Percentiles rank a stretch among this genome's conserved stretches.
Conservation (phyloP, 1,140 invertebrate species). For the Drosophila sproati region DNA sequence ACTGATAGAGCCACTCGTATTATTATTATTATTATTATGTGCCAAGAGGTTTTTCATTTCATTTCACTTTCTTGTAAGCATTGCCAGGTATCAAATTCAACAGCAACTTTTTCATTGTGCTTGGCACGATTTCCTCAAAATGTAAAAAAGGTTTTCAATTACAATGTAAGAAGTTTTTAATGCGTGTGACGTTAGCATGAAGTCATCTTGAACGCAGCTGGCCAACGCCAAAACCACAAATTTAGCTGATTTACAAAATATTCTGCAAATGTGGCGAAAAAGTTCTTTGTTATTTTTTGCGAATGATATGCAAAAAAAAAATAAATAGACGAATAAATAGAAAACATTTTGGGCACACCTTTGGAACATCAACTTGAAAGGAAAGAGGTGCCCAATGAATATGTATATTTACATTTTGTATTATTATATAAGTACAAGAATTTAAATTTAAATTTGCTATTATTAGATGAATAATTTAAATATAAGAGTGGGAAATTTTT, state of each 20-base stretch:
- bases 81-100: slow-evolving; percentile 46
- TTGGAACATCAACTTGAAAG: too few species aligned
- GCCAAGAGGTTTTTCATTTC: neutral
- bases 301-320: too few species aligned
- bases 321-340: too few species aligned
- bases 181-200: slow-evolving; percentile 39
- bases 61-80: neutral
- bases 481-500: too few species aligned
- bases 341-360: too few species aligned
- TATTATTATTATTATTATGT: slow-evolving; percentile 28
- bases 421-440: too few species aligned
- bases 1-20: slow-evolving; percentile 32
- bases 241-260: slow-evolving; percentile 55
- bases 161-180: slow-evolving; percentile 9
- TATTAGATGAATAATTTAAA: too few species aligned
- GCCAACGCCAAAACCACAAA: slow-evolving; percentile 1
- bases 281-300: neutral
- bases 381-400: too few species aligned
- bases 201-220: slow-evolving; percentile 25
- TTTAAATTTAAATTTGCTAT: too few species aligned
- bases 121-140: slow-evolving; percentile 30
- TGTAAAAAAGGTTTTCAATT: slow-evolving; percentile 34
- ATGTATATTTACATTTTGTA: too few species aligned
- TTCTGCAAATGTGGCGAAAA: slow-evolving; percentile 28
- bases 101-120: slow-evolving; percentile 2